Percentiles rank a stretch among this genome's conserved stretches.
Evolutionary conservation across 2,888 invertebrate species (phyloP).

Genomic region (Stegana nigrithorax): DNA sequence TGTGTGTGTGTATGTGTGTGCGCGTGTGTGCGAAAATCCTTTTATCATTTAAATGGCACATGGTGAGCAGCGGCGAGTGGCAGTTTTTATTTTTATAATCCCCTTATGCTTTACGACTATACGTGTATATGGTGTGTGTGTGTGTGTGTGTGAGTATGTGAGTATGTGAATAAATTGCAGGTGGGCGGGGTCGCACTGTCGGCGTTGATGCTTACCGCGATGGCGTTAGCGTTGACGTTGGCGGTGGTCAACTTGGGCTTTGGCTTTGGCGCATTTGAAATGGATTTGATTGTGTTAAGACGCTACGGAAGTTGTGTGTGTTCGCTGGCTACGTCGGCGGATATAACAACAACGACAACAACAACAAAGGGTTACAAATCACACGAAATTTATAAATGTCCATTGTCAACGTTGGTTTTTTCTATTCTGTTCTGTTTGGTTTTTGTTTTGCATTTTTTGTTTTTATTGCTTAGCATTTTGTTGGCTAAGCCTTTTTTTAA

Average conservation of each 20-base stretch:
- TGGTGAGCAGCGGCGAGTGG: constrained; percentile 46
- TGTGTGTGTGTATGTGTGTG: constrained; percentile 7
- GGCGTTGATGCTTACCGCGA: neutral
- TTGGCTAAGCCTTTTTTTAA: too few species aligned
- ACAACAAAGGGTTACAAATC: constrained; percentile 44
- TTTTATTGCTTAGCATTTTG: too few species aligned
- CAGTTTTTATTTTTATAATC: constrained; percentile 61
- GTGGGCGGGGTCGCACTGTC: neutral
- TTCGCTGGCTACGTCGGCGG: constrained; percentile 16
- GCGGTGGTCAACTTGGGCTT: neutral
- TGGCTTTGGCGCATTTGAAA: constrained; percentile 12
- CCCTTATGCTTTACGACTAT: constrained; percentile 8
- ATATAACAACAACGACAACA: constrained; percentile 24
- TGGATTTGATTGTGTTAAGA: constrained; percentile 36
- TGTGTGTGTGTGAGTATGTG: neutral
- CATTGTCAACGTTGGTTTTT: constrained; percentile 41
- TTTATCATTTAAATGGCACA: constrained; percentile 63
- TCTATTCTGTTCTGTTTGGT: constrained; percentile 3
- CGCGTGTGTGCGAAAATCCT: constrained; percentile 47
- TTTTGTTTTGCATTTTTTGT: too few species aligned
- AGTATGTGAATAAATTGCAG: constrained; percentile 9
- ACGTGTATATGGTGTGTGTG: neutral
- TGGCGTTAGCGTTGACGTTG: neutral
- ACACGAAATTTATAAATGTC: constrained; percentile 58
- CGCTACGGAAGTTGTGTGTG: constrained; percentile 51